Evolutionary conservation across 2,797 vertebrate species (phyloP), one percentile per base, ranked within the genome.

Genomic region (Poeciliopsis turneri): DNA sequence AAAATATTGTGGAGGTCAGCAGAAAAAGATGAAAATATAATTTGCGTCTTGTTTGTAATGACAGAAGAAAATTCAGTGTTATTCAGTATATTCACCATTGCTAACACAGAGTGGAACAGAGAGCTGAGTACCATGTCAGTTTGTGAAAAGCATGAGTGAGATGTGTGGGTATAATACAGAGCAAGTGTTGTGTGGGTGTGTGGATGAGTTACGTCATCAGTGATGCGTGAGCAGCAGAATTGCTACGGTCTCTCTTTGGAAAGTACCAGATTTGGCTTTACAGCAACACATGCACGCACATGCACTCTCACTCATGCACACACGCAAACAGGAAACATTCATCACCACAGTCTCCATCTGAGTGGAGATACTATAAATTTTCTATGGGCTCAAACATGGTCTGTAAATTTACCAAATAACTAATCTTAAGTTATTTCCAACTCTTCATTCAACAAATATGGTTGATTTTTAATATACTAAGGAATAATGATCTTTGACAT

Each of bases 151-250:
- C 78, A 51, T 90, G 90, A 91, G 81, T 74, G 86, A 90, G 89
- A 84, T 90, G 84, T 88, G 92, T 93, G 93, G 90, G 93, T 86
- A 79, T 78, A 84, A 84, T 75, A 61, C 55, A 82, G 87, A 92
- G 73, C 89, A 87, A 90, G 88, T 90, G 90, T 83, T 89, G 87
- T 90, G 93, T 89, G 87, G 91, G 92, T 64, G 84, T 88, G 91
- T 87, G 90, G 90, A 83, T 90, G 87, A 86, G 90, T 93, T 94
- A 92, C 91, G 87, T 96, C 95, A 95, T 80, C 84, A 30, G 84
- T 93, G 91, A 94, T 92, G 91, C 89, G 90, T 92, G 91, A 92
- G 90, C 86, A 82, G 85, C 89, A 92, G 90, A 82, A 91, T 89
- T 43, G 85, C 89, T 88, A 85, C 83, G 83, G 69, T 86, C 81